Percentiles rank a stretch among this genome's conserved stretches.
These are phyloP conservation scores for Leistus spinibarbis DNA, from an alignment of 2,888 invertebrate species.

Conservation along the genomic window DNA sequence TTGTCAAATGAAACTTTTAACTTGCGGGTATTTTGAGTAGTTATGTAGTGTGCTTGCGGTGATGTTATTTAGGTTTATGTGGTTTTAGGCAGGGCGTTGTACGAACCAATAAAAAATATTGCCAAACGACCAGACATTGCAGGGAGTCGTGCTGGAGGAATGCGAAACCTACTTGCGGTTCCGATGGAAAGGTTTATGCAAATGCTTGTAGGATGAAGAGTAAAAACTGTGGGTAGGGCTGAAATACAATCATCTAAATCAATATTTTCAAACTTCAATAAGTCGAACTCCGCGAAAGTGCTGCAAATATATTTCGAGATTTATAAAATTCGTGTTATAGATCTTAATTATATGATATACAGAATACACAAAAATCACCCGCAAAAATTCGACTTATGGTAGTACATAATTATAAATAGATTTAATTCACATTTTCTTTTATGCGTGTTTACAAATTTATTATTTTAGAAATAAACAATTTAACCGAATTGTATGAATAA, in stretches of 20 bases:
- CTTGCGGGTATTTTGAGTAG: constrained; percentile 72
- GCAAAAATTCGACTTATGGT: too few species aligned
- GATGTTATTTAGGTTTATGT: constrained; percentile 57
- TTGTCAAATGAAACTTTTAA: constrained; percentile 89
- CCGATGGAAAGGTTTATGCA: constrained; percentile 86
- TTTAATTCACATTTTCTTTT: too few species aligned
- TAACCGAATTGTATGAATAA: too few species aligned
- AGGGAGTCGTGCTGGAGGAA: constrained; percentile 90
- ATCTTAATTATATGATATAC: too few species aligned
- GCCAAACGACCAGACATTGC: constrained; percentile 89
- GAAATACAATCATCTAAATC: background rate
- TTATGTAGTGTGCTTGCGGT: background rate
- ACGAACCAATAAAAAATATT: constrained; percentile 86
- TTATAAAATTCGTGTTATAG: too few species aligned
- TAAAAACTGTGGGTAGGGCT: constrained; percentile 83
- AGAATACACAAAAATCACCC: too few species aligned
- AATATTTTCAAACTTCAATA: background rate
- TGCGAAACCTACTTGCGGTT: constrained; percentile 87
- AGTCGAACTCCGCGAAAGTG: too few species aligned
- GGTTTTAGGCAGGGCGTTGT: constrained; percentile 79
- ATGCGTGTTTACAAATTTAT: too few species aligned
- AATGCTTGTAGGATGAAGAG: constrained; percentile 91
- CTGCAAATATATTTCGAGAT: too few species aligned
- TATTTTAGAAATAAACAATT: too few species aligned
- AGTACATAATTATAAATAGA: too few species aligned